Base-by-base conservation (phyloP, 2,888 invertebrate genomes). In the Priocnemis perturbator region DNA sequence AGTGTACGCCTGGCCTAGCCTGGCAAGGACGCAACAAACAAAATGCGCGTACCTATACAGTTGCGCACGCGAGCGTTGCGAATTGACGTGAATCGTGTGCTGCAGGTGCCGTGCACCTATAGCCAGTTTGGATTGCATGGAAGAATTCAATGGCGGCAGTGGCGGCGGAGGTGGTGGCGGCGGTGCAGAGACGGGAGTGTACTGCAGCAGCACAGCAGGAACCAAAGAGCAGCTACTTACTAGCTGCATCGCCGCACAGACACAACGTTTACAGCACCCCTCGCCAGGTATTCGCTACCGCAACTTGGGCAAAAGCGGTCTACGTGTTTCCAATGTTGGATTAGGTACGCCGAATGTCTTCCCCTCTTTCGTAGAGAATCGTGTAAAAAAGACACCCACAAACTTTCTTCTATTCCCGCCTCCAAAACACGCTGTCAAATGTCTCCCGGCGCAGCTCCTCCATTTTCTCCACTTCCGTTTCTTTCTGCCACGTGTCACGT, bases 241-340 rank as follows among this genome's bases (percentile, higher is more conserved):
- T 64, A 86, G 83, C 81, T 89, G 89, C 82, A 85, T 89, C 77
- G 83, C 86, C 89, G 91, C 80, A 90, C 91, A 86, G 90, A 90
- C 90, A 90, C 91, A 77, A 89, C 90, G 82, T 90, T 91, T 85
- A 78, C 93, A 93, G 83, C 91, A 92, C 71, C 92, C 92, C 60
- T 92, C 96, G 81, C 96, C 96, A 60, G 96, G 96, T 56, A 91
- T 97, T 82, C 93, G 96, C 62, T 96, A 96, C 91, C 95, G 97
- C 89, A 98, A 98, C 90, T 92, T 98, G 81, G 98, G 98, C 81
- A 98, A 98, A 91, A 97, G 97, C 86, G 98, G 98, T 61, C 93
- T 98, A 74, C 92, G 98, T 77, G 97, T 98, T 73, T 98, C 98
- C 81, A 97, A 97, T 90, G 95, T 98, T 79, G 98, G 97, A 77